Evolutionary conservation across 2,888 invertebrate genomes (phyloP), one percentile per base, ranked within the genome.

Genomic region (Drosophila birchii): DNA sequence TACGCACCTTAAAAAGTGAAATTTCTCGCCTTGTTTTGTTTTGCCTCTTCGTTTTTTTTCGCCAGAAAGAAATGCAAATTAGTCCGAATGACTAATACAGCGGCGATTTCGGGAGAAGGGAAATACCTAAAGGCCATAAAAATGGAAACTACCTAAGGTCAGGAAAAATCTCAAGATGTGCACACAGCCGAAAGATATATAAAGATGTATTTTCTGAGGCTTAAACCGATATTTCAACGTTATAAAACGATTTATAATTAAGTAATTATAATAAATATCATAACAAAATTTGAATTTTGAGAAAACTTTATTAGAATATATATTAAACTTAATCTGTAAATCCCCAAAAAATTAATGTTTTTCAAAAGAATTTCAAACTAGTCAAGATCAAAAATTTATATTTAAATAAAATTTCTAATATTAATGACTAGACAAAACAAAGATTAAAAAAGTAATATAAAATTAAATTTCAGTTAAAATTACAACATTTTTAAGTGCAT

Each of bases 1-100:
- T 88, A 86, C 89, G 83, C 85, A 90, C 90, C 81, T 86, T 81
- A 88, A 90, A 90, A 90, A 90, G 90, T 86, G 86, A 86, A 86
- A 86, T 79, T 86, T 86, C 75, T 76, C 72, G 68, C 68, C 77
- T 71, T 82, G 76, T 83, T 60, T 76, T 73, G 63, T 53, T 62
- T 64, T 66, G 53, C 61, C 63, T 67, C 14, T 51, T 63, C 34
- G 41, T 59, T 58, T 26, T 23, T 23, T 63, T 75, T 74, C 23
- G 45, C 26, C 55, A 55, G 38, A 63, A 66, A 58, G 39, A 63
- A 74, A 78, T 70, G 60, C 77, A 75, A 78, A 78, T 78, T 67
- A 68, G 62, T 62, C 44, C 29, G 38, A 39, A 74, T 77, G 60
- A 77, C 66, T 67, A 75, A 75, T 56, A 44, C 56, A 43, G 51